Base-by-base conservation (phyloP, 2,797 vertebrate species). In the Enteromius trimaculatus region DNA sequence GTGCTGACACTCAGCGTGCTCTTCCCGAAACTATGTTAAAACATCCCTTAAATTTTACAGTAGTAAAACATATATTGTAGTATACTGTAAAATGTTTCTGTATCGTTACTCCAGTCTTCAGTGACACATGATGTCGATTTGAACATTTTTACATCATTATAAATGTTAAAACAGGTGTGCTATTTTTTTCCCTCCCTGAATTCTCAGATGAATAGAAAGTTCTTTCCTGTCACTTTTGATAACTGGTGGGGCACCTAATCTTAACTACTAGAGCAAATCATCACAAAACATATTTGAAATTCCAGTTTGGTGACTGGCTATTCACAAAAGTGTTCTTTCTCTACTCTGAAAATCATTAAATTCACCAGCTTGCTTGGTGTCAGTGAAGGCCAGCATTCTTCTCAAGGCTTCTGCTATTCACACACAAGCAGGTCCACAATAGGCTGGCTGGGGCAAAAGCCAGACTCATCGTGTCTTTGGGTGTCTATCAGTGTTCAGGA, bases 401-500 rank as follows among this genome's bases (percentile, higher is more conserved):
- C 66, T 49, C 31, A 39, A 64, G 44, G 29, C 68, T 66, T 68
- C 37, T 64, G n/a, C 77, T 65, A 65, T 44, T 80, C 31, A 60
- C 3, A 71, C 81, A 71, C 51, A 62, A 44, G 23, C 42, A 29
- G 68, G 74, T 85, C 55, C 31, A 80, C 83, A 75, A 79, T 69
- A 37, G 47, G 29, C 26, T 19, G 39, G 29, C 82, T 44, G 47
- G 58, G 37, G 49, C 49, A 68, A 77, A 74, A 80, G 44, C 65
- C 65, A 77, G 53, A 77, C 23, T 60, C 47, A 44, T 83, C 64
- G 47, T 79, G 84, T 81, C 84, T 82, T 80, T 71, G 37, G 82
- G 69, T 74, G 71, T 76, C 69, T 76, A 80, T 87, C 65, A 39
- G 47, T 60, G 82, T 76, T 72, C 55, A 31, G 81, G 65, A 80